Evolutionary conservation across 2,113 vertebrate species (phyloP), one percentile per base, ranked within the genome.

Genomic region (Echinops telfairi): DNA sequence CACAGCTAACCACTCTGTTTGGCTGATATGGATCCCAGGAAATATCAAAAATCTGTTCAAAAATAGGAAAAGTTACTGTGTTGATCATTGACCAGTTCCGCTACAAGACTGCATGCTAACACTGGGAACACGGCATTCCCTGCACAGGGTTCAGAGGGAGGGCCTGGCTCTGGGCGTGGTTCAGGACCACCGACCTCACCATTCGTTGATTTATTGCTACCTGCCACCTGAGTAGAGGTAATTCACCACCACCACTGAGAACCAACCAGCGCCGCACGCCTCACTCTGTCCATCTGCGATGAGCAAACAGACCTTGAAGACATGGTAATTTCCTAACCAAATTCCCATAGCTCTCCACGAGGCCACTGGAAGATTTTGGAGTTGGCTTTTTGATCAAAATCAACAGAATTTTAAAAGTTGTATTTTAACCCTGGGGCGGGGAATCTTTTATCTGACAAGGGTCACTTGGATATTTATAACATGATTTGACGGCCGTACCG

Each of bases 11-110:
- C 68, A 99, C 97, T 95, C 99, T 98, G 93, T 98, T 98, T 66
- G 98, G 97, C 95, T 99, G 98, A 98, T 98, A 97, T 0, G 98
- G 99, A 97, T 99, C 99, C 99, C 99, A 99, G 93, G 99, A 98
- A 97, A 99, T 98, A 96, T 99, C 99, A 25, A 99, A 99, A 98
- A 99, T 99, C 99, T 99, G 98, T 97, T 81, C 43, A 94, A 96
- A 97, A 88, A 98, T 20, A 96, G 9, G 92, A 8, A 89, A 97
- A 97, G 80, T 64, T 88, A 40, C 2, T 92, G 80, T 70, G 90
- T 95, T 95, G 85, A 79, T 94, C 60, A 94, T 33, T 96, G 76
- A 73, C 6, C 62, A 89, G 38, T 43, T 8, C 25, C 78, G 38
- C 16, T 80, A 40, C 53, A 78, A 83, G 23, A 60, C 47, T 47